Conservation (phyloP, 2,113 vertebrate genomes). For the Catagonus wagneri region DNA sequence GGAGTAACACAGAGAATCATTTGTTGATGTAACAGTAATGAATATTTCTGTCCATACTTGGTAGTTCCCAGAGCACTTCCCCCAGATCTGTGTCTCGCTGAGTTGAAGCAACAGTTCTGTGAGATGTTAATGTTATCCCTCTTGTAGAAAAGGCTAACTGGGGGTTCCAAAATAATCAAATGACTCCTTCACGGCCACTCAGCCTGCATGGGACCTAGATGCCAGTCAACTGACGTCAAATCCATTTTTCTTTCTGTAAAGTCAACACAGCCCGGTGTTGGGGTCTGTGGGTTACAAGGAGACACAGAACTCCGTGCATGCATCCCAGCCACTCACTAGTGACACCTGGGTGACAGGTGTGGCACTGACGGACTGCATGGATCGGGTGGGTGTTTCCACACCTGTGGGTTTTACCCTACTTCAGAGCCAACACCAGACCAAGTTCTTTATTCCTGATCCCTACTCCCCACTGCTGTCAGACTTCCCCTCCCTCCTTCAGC, state of each 20-base stretch:
- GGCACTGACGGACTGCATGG: not conserved
- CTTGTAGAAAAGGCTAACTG: not conserved
- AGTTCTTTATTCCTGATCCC: not conserved
- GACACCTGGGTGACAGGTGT: not conserved
- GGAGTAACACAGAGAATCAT: not conserved
- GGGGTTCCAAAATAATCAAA: not conserved
- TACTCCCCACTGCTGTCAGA: fast-evolving
- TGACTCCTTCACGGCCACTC: not conserved
- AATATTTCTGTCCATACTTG: not conserved
- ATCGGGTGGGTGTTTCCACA: not conserved
- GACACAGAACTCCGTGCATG: not conserved
- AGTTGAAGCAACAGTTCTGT: not conserved
- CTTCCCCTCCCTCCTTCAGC: not conserved
- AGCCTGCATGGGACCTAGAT: not conserved
- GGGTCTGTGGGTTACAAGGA: not conserved
- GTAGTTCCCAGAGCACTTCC: not conserved
- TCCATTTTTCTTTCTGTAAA: not conserved
- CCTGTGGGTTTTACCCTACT: not conserved
- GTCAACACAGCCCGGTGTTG: not conserved
- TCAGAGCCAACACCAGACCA: not conserved
- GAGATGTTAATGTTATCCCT: not conserved
- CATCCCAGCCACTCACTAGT: not conserved
- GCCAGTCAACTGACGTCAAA: not conserved
- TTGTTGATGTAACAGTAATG: not conserved
- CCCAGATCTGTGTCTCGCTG: not conserved